Evolutionary conservation across 1,140 invertebrate species (phyloP).

Genomic region (Penaeus indicus): DNA sequence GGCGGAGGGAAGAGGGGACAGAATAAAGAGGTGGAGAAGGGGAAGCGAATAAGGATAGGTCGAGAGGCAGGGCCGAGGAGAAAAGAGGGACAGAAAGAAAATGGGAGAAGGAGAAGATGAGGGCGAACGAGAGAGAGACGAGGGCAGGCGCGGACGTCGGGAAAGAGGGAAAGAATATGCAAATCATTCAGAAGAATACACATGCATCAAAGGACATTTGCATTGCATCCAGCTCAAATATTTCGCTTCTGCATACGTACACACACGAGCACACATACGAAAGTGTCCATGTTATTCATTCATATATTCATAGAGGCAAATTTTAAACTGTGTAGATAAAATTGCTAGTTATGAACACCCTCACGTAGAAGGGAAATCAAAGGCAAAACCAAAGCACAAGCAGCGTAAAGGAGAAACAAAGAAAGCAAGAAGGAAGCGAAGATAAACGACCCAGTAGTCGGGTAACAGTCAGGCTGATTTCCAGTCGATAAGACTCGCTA

Average conservation of each 20-base stretch:
- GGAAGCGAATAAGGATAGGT: not conserved
- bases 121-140: not conserved
- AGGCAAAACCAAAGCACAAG: too few relatives aligned
- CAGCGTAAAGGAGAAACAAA: too few relatives aligned
- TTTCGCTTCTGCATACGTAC: not conserved
- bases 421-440: too few relatives aligned
- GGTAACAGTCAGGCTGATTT: too few relatives aligned
- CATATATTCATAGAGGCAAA: not conserved
- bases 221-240: too few relatives aligned
- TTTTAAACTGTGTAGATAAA: too few relatives aligned
- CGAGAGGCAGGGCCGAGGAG: not conserved
- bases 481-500: too few relatives aligned
- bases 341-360: too few relatives aligned
- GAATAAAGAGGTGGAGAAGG: constrained; percentile 10
- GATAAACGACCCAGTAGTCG: too few relatives aligned
- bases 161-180: not conserved
- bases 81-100: constrained; percentile 9
- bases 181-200: too few relatives aligned
- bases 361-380: too few relatives aligned
- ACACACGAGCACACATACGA: not conserved
- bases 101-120: not conserved
- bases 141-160: not conserved
- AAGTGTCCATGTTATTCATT: not conserved
- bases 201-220: too few relatives aligned
- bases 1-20: constrained; percentile 3